Evolutionary conservation across 2,888 invertebrate genomes (phyloP).

Genomic region (Zaprionus lineosus): DNA sequence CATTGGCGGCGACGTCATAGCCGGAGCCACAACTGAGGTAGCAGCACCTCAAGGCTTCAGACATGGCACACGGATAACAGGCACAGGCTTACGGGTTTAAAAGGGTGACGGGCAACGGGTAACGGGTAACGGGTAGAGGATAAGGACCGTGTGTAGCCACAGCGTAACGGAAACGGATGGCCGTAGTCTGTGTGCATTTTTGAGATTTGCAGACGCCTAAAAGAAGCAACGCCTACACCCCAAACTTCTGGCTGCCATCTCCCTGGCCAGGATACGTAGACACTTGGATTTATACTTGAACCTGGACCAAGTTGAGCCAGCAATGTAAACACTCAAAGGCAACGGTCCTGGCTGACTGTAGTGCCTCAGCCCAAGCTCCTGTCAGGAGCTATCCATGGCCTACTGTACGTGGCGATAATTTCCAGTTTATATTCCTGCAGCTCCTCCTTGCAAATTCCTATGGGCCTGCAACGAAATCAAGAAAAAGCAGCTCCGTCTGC

Average conservation of each 20-base stretch:
- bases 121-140: too few species aligned
- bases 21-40: constrained; percentile 19
- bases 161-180: constrained; percentile 62
- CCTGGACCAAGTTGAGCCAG: constrained; percentile 60
- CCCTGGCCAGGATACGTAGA: constrained; percentile 26
- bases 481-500: constrained; percentile 51
- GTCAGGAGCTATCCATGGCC: constrained; percentile 1
- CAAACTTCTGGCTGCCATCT: neutral
- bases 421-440: constrained; percentile 55
- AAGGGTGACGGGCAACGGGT: too few species aligned
- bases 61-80: constrained; percentile 23
- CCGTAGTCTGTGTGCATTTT: constrained; percentile 74
- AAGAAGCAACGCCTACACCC: constrained; percentile 56
- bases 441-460: constrained; percentile 36
- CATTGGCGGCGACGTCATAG: constrained; percentile 46
- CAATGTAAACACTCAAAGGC: constrained; percentile 67
- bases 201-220: constrained; percentile 76
- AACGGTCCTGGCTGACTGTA: constrained; percentile 29
- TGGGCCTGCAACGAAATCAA: constrained; percentile 50
- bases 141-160: constrained; percentile 27
- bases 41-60: constrained; percentile 30
- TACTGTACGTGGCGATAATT: constrained; percentile 69
- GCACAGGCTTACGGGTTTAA: too few species aligned
- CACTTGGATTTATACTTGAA: constrained; percentile 51
- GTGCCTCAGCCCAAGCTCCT: neutral